phyloP scores from a whole-genome alignment of 1,140 invertebrate genomes.

The Temnothorax longispinosus region DNA sequence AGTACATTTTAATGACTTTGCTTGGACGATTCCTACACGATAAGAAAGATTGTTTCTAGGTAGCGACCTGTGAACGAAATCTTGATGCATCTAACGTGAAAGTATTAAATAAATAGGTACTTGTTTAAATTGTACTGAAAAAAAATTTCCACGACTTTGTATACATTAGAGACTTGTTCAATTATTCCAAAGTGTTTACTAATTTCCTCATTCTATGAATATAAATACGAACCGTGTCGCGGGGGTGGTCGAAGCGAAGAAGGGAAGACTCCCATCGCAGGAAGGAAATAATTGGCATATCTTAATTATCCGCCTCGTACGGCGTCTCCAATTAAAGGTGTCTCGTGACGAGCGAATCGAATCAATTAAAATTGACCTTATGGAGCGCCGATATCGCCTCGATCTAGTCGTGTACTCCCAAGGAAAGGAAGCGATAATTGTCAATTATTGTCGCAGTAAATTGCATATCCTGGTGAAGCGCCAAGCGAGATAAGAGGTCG shows the following conservation, averaged over 20 bases:
- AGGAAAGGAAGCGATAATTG: conserved; percentile 71
- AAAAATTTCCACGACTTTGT: background rate
- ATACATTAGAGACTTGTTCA: background rate
- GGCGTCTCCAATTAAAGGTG: conserved; percentile 71
- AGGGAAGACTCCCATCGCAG: background rate
- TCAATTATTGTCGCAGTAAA: conserved; percentile 73
- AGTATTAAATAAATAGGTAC: conserved; percentile 4
- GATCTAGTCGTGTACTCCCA: background rate
- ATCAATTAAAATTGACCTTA: conserved; percentile 73
- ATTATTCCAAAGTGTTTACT: conserved; percentile 42
- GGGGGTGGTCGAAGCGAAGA: background rate
- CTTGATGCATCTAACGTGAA: background rate
- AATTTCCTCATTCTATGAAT: conserved; percentile 45
- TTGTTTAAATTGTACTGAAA: background rate
- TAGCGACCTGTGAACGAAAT: background rate
- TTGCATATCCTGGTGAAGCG: conserved; percentile 53
- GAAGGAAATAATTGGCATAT: conserved; percentile 67
- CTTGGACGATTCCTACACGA: background rate
- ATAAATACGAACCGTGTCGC: conserved; percentile 26
- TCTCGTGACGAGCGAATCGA: conserved; percentile 62
- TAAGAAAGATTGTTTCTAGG: background rate
- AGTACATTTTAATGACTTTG: background rate
- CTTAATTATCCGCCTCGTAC: conserved; percentile 62
- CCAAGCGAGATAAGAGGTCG: conserved; percentile 56
- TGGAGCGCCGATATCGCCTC: conserved; percentile 10